Evolutionary conservation across 2,888 invertebrate genomes (phyloP).

Genomic region (Acleris literana): DNA sequence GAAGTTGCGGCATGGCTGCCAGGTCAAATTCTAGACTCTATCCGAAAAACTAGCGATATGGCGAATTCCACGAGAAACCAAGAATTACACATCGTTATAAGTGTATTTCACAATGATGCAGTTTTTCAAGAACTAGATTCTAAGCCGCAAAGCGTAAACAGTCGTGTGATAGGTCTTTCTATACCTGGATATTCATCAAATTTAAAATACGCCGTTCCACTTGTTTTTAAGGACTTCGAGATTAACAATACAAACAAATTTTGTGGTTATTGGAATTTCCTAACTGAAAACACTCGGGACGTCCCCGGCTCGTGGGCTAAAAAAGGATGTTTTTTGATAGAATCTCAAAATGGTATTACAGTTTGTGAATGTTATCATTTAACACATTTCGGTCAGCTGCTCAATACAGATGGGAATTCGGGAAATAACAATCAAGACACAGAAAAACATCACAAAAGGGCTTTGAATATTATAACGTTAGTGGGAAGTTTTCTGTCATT

Average conservation of each 20-base stretch:
- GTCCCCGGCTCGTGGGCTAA: conserved; percentile 80
- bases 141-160: conserved; percentile 58
- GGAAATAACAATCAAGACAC: conserved; percentile 42
- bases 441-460: conserved; percentile 60
- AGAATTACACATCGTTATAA: conserved; percentile 74
- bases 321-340: conserved; percentile 76
- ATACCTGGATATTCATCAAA: conserved; percentile 83
- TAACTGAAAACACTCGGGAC: conserved; percentile 45
- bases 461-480: conserved; percentile 83
- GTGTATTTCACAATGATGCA: conserved; percentile 78
- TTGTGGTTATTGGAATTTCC: conserved; percentile 85
- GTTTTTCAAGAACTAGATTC: conserved; percentile 77
- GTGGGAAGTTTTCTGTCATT: conserved; percentile 84
- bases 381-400: conserved; percentile 85
- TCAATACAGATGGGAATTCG: conserved; percentile 53
- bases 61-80: conserved; percentile 40
- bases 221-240: conserved; percentile 71
- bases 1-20: conserved; percentile 83
- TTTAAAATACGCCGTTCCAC: conserved; percentile 79
- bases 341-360: conserved; percentile 51
- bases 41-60: conserved; percentile 56
- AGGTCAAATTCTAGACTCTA: conserved; percentile 59
- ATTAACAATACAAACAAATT: conserved; percentile 46
- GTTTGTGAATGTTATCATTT: conserved; percentile 83
- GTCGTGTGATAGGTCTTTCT: conserved; percentile 84